A percentile compares a stretch with the other conserved stretches of the same genome.
phyloP scores from a whole-genome alignment of 2,113 vertebrate genomes.

The Oncorhynchus keta region DNA sequence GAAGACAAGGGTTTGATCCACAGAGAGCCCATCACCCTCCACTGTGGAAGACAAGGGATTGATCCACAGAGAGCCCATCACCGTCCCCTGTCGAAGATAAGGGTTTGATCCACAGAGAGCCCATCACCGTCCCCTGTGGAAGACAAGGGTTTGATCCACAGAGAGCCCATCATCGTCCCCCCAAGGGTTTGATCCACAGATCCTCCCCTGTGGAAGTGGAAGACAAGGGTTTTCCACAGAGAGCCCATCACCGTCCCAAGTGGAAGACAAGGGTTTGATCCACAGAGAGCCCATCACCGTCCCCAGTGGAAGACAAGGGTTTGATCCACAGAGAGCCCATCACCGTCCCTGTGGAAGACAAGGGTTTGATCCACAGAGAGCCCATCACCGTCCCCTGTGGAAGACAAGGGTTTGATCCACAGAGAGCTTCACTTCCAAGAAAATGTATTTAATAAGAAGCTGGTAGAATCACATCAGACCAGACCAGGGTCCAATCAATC shows the following conservation, averaged over 20 bases:
- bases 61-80: conserved; percentile 11
- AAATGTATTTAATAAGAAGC: conserved; percentile 44
- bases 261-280: too few relatives aligned
- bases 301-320: conserved; percentile 17
- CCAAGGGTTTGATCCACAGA: too few relatives aligned
- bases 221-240: too few relatives aligned
- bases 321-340: conserved; percentile 20
- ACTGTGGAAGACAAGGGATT: conserved; percentile 21
- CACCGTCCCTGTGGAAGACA: conserved; percentile 1
- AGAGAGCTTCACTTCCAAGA: conserved; percentile 66
- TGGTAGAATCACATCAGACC: conserved; percentile 69
- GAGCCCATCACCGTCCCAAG: too few relatives aligned
- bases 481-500: background rate
- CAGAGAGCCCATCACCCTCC: background rate
- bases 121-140: too few relatives aligned
- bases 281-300: background rate
- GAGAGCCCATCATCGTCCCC: too few relatives aligned
- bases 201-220: too few relatives aligned
- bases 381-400: background rate
- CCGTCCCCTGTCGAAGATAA: too few relatives aligned
- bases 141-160: too few relatives aligned
- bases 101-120: too few relatives aligned
- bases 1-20: too few relatives aligned
- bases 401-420: conserved; percentile 18
- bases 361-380: conserved; percentile 20